These are phyloP conservation scores for Drosophila lutescens DNA, from an alignment of 2,888 invertebrate species.

Conservation along the genomic window DNA sequence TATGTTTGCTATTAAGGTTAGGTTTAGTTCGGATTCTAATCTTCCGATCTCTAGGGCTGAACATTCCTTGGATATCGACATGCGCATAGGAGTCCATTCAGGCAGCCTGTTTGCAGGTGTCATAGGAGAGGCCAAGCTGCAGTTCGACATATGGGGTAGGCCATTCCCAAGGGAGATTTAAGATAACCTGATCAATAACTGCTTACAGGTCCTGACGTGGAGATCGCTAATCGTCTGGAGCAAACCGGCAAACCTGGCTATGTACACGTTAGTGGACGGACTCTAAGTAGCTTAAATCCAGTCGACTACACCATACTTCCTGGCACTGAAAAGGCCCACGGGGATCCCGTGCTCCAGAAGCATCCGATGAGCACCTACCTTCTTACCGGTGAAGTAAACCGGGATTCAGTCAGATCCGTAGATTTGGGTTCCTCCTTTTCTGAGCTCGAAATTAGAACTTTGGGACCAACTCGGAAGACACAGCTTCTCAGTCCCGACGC, in stretches of 20 bases:
- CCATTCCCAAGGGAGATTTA: not conserved
- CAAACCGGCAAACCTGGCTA: conserved; percentile 95
- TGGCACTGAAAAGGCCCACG: conserved; percentile 85
- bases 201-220: conserved; percentile 88
- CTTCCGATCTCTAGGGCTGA: conserved; percentile 84
- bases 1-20: conserved; percentile 6
- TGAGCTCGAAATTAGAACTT: not conserved
- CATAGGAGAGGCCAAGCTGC: conserved; percentile 96
- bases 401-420: not conserved
- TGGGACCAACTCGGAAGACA: not conserved
- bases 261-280: conserved; percentile 93
- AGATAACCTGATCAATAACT: too few relatives aligned
- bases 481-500: too few relatives aligned
- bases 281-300: conserved; percentile 87
- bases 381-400: conserved; percentile 84
- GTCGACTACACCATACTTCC: conserved; percentile 86
- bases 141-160: conserved; percentile 96
- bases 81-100: conserved; percentile 98
- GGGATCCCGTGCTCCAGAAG: conserved; percentile 87
- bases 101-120: conserved; percentile 96
- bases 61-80: conserved; percentile 93
- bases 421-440: too few relatives aligned
- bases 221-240: conserved; percentile 97
- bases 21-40: too few relatives aligned
- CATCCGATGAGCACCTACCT: conserved; percentile 91